A percentile compares a stretch with the other conserved stretches of the same genome.
phyloP scores from a whole-genome alignment of 2,888 invertebrate species.

The Parapristionchus giblindavisi region DNA sequence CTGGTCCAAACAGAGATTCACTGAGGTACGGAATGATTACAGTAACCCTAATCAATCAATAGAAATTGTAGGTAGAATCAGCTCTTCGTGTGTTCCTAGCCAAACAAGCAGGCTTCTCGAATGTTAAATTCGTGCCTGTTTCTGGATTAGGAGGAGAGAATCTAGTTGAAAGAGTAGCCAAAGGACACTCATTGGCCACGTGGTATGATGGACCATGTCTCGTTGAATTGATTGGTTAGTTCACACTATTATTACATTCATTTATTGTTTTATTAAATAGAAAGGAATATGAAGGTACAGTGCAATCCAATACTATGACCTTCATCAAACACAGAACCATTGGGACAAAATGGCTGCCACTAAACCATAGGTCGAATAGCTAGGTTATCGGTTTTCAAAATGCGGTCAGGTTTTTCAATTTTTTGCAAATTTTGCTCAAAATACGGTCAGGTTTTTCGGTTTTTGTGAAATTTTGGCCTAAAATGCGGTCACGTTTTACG shows the following conservation, averaged over 20 bases:
- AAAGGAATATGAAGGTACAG: not conserved
- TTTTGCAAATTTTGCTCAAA: too few relatives aligned
- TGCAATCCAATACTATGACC: too few relatives aligned
- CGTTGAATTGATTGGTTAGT: constrained; percentile 83
- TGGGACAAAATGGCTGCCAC: too few relatives aligned
- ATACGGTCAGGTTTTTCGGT: too few relatives aligned
- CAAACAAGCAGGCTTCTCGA: constrained; percentile 61
- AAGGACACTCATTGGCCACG: constrained; percentile 73
- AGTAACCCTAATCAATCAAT: constrained; percentile 70
- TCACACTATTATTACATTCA: constrained; percentile 1
- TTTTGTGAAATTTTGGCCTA: too few relatives aligned
- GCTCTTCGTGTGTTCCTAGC: constrained; percentile 58
- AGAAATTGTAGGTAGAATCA: constrained; percentile 34
- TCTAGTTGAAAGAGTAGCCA: constrained; percentile 78
- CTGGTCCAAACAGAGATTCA: constrained; percentile 90
- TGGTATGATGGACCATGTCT: constrained; percentile 88
- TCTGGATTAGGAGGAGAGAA: constrained; percentile 97
- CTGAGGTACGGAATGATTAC: constrained; percentile 78
- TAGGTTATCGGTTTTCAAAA: too few relatives aligned
- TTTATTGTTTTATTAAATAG: constrained; percentile 12
- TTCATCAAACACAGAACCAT: too few relatives aligned
- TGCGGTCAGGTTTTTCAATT: too few relatives aligned
- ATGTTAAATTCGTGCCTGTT: constrained; percentile 84
- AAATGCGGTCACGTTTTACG: too few relatives aligned
- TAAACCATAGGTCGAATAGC: too few relatives aligned